Base-by-base conservation (phyloP, 2,888 invertebrate species). In the Lithosia quadra region DNA sequence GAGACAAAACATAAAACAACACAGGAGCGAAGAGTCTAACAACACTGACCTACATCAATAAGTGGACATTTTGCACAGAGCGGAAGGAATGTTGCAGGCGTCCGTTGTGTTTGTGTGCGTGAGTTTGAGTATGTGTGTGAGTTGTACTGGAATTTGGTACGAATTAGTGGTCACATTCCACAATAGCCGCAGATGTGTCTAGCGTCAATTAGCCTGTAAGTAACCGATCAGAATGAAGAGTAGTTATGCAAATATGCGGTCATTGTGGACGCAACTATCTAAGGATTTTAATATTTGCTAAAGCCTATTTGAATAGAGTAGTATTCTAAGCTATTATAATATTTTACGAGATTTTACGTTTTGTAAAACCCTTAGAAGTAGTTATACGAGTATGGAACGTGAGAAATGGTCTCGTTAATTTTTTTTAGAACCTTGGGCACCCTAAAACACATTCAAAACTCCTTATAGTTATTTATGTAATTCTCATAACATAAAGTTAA, bases 31-130 rank as follows among this genome's bases (percentile, higher is more conserved):
- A 70, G 71, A 83, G 83, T 76, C 76, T 78, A 73, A 81, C 74
- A 72, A 76, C 77, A 85, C 85, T 93, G 93, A 93, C 92, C 93
- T 93, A 93, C 93, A 93, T 93, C 93, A 93, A 92, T 90, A 89
- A 88, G 86, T 90, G 90, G 89, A 89, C 88, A 89, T 87, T 90
- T 86, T 79, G 88, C 87, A 79, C 82, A 79, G n/a, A n/a, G 83
- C 83, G 82, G 85, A 85, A 89, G 86, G 91, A 91, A 91, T 91
- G 91, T 68, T 79, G 79, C 75, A 73, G 75, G 65, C 67, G 49
- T 36, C 64, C 22, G 24, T 5, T 59, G 43, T 63, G 71, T 73
- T 62, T 73, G 62, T 59, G 5, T 63, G 39, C 62, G 74, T 78
- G 65, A 68, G 36, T 57, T 34, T 24, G 22, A 10, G n/a, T 56